Evolutionary conservation across 2,797 vertebrate species (phyloP), one percentile per base, ranked within the genome.

Genomic region (Lagodon rhomboides): DNA sequence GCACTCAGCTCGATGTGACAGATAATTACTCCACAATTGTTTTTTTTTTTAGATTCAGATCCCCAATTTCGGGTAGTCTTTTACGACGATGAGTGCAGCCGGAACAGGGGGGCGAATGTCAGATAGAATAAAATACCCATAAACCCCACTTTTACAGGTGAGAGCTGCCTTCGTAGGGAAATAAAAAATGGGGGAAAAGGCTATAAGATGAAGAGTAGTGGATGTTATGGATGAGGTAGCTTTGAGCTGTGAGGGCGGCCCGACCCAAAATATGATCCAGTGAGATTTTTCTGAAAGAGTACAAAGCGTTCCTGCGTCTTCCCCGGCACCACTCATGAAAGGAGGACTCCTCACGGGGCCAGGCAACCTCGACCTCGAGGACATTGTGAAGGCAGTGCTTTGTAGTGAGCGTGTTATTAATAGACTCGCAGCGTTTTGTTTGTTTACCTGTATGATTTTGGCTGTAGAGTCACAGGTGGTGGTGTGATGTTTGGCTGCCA

Each of bases 281-380:
- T 49, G 34, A 7, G 41, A 62, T 27, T 60, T 54, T 51, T 47
- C 22, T 59, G 8, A 30, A 30, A 17, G n/a, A 53, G 7, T 22
- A 34, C 20, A 16, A 55, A 44, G 15, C 23, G 3, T 22, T 58
- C 34, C 23, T 53, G 23, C n/a, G 3, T 56, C 64, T 62, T 65
- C 51, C 8, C 20, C 51, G 27, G 66, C 67, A 23, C 49, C 68
- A 44, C 66, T 58, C 10, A 0, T 59, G 74, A 78, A 79, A 75
- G 54, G 54, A 25, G 4, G 38, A 22, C 43, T 55, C 60, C 49
- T 62, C 61, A n/a, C 58, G 51, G 79, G 34, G 51, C 38, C 73
- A 22, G 53, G 60, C 41, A 76, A 73, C 66, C 46, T 72, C 74
- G 60, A 74, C 79, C 73, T 79, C 15, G 1, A 56, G 41, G 79